Evolutionary conservation across 2,888 invertebrate species (phyloP).

Genomic region (Clostera curtula): DNA sequence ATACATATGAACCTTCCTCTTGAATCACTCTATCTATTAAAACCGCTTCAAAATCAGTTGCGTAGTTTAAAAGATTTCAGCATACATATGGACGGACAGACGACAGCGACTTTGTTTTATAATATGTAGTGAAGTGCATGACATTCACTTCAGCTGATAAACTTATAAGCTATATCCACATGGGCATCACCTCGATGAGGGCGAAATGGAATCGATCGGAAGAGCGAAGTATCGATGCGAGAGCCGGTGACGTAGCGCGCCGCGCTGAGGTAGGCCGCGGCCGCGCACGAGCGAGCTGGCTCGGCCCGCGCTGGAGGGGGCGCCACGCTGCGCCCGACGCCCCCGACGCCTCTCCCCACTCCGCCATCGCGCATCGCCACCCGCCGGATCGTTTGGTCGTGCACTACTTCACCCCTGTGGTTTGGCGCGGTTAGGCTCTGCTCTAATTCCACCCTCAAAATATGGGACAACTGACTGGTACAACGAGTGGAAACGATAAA

Average conservation of each 20-base stretch:
- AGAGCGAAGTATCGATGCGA: slow-evolving; percentile 63
- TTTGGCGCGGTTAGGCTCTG: not conserved
- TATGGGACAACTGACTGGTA: too few species aligned
- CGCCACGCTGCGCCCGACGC: slow-evolving; percentile 23
- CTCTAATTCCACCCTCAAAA: not conserved
- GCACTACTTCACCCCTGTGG: slow-evolving; percentile 50
- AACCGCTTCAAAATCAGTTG: too few species aligned
- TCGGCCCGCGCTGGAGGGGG: slow-evolving; percentile 11
- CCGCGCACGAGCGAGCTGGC: slow-evolving; percentile 30
- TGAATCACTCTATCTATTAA: too few species aligned
- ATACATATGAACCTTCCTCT: too few species aligned
- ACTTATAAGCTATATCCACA: too few species aligned
- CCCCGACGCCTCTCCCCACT: slow-evolving; percentile 9
- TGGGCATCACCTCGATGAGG: slow-evolving; percentile 42
- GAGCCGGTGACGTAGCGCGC: slow-evolving; percentile 86
- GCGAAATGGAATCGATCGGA: slow-evolving; percentile 51
- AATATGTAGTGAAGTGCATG: too few species aligned
- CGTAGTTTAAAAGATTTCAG: too few species aligned
- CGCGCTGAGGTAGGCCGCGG: slow-evolving; percentile 85
- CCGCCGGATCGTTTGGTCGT: slow-evolving; percentile 26
- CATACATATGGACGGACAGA: too few species aligned
- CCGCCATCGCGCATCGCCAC: slow-evolving; percentile 13
- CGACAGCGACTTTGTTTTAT: too few species aligned
- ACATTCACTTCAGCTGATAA: too few species aligned
- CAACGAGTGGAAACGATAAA: too few species aligned